Evolutionary conservation across 2,797 vertebrate genomes (phyloP), one percentile per base, ranked within the genome.

Genomic region (Sandelia bainsii): DNA sequence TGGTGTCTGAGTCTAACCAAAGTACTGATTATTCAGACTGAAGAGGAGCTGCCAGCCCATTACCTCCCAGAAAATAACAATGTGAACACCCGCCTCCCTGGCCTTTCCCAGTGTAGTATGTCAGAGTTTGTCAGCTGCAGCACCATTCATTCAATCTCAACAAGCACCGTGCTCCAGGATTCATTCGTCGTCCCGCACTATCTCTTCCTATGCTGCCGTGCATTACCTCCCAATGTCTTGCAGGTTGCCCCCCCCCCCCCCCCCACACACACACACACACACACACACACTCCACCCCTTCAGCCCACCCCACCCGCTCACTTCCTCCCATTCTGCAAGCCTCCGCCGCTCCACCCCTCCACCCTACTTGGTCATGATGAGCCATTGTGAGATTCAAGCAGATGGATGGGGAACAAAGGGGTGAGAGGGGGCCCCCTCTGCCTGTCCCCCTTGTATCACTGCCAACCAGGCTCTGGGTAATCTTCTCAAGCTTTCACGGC

Each of bases 371-470:
- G 90, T 91, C 91, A 88, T 88, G 91, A 93, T 85, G 90, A 94
- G 94, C 94, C 95, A 94, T 94, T 93, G 95, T 93, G 93, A 93
- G 86, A 94, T 93, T 94, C 94, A 95, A 95, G 96, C 96, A 97
- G 96, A 97, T 97, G 96, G 96, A 94, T 95, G 77, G 90, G 92
- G 94, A 95, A 94, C 94, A 94, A 95, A 95, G 93, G 90, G 91
- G 89, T 89, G 90, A 91, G 89, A 88, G 81, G 91, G 89, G 87
- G 80, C 80, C 82, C 91, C 91, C 88, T 82, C 87, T 90, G 83
- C 84, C 85, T 87, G 88, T 85, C 91, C 93, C 92, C 86, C 88
- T 91, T 92, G 91, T 94, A 94, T 94, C 94, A 95, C 93, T 95
- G 94, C 94, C 93, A 94, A 91, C 85, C 93, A 93, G 93, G 91